Evolutionary conservation across 2,888 invertebrate genomes (phyloP).

Genomic region (Melipona beecheii): DNA sequence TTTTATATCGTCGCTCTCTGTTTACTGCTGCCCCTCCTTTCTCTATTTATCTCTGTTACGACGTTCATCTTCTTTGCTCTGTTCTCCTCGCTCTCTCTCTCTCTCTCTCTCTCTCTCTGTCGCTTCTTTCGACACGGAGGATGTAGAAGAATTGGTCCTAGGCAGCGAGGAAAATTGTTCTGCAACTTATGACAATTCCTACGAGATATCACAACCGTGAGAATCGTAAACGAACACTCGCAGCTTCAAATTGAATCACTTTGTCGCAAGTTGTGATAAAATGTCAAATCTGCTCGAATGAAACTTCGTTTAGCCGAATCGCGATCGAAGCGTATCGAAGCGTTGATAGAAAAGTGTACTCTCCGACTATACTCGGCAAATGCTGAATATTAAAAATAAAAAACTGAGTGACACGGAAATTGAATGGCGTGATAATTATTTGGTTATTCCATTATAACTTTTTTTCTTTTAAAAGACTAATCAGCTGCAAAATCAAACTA

Average conservation of each 20-base stretch:
- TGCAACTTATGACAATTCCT: constrained; percentile 35
- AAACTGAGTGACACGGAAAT: too few relatives aligned
- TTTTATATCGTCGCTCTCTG: constrained; percentile 13
- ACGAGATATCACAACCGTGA: background rate
- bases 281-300: constrained; percentile 10
- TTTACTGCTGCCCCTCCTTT: constrained; percentile 1
- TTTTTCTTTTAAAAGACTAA: background rate
- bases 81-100: background rate
- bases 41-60: constrained; percentile 6
- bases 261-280: constrained; percentile 15
- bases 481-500: background rate
- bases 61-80: constrained; percentile 17
- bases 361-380: too few relatives aligned
- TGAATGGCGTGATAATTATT: too few relatives aligned
- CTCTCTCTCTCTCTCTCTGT: background rate
- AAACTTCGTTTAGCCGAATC: background rate
- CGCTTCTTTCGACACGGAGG: too few relatives aligned
- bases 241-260: constrained; percentile 11
- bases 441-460: too few relatives aligned
- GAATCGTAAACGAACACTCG: constrained; percentile 7
- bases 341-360: too few relatives aligned
- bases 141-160: background rate
- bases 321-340: background rate
- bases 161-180: constrained; percentile 18
- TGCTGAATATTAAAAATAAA: too few relatives aligned